Base-by-base conservation (phyloP, 2,113 vertebrate species). In the Cryptotis parvus region DNA sequence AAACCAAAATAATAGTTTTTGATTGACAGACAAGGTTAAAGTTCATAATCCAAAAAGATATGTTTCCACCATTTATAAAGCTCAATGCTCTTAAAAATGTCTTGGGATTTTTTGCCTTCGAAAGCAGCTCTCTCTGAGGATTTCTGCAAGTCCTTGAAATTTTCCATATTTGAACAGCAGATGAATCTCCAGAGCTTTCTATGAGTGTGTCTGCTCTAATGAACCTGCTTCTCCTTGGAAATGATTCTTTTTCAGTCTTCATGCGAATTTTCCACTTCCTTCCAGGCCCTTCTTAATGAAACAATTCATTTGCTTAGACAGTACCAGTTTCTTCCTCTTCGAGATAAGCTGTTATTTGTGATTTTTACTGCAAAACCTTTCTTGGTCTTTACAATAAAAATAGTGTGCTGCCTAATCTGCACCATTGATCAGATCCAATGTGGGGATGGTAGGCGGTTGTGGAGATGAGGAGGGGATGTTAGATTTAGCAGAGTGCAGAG, bases 181-280 rank as follows among this genome's bases (percentile, higher is more conserved):
- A 49, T 75, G 79, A 15, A 43, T 45, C 33, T 69, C 58, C 35
- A 33, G 70, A 89, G 66, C 49, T 89, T 52, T 87, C 22, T 9
- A 75, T 73, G 68, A 37, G n/a, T 55, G 22, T 31, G 41, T 55
- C 73, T 77, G 29, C 41, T 65, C 12, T 80, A 65, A 75, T 41
- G 31, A 72, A 39, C 15, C 49, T 87, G 63, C 10, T 11, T 77
- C 91, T 84, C 39, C 41, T 43, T 84, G 77, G 27, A 35, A 93
- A 91, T 81, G 20, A 70, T 45, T 91, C 24, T 77, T 84, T 84
- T 81, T 45, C 73, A 58, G 33, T 16, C 63, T 84, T 81, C 76
- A 85, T 84, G 84, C 65, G 37, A 94, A 77, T 81, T 81, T 65
- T 81, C 6, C 41, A 29, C 78, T 83, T 91, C 27, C 37, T 89